Conservation (phyloP, 2,113 vertebrate genomes). For the Myiozetetes cayanensis region DNA sequence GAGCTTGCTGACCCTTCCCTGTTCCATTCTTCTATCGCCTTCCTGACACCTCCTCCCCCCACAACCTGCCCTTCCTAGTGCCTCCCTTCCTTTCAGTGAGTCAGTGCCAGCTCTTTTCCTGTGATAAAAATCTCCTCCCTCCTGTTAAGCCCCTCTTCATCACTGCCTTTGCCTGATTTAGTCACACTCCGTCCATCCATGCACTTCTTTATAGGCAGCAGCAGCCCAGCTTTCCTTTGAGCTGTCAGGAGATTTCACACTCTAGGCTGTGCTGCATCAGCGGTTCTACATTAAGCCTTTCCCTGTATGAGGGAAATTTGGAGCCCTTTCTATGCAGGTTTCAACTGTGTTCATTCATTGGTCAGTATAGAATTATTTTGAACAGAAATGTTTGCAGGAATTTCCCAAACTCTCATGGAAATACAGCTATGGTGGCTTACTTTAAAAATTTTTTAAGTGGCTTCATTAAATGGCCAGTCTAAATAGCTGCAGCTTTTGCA, state of each 20-base stretch:
- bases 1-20: background rate
- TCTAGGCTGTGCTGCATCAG: background rate
- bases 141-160: background rate
- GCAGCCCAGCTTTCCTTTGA: background rate
- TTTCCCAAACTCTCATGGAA: background rate
- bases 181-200: background rate
- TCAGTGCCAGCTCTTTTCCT: slow-evolving; percentile 43
- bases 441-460: background rate
- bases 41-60: background rate
- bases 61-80: background rate
- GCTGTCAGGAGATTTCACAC: background rate
- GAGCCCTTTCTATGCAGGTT: background rate
- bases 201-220: background rate
- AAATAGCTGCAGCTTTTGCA: background rate
- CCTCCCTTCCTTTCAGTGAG: slow-evolving; percentile 49
- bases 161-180: background rate
- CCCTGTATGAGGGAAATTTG: background rate
- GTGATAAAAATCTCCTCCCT: slow-evolving; percentile 2
- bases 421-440: background rate
- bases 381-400: background rate
- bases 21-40: background rate
- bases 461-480: background rate
- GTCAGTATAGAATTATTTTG: background rate
- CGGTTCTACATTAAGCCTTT: background rate
- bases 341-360: background rate